phyloP scores from a whole-genome alignment of 2,888 invertebrate species.

The Cryptocheilus praepositus region DNA sequence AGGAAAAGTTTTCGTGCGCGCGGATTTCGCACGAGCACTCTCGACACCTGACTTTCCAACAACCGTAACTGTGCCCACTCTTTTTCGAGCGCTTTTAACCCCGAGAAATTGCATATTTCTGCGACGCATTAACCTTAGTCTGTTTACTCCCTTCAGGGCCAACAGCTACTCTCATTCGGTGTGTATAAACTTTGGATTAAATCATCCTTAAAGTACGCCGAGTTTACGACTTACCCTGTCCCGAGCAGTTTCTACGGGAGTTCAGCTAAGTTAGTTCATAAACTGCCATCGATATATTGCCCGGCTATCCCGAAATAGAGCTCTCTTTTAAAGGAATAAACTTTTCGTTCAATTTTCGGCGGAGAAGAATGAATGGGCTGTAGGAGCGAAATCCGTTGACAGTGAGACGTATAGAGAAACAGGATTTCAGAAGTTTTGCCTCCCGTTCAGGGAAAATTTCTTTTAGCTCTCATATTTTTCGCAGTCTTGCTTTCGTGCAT shows the following conservation, averaged over 20 bases:
- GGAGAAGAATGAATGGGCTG: conserved; percentile 4
- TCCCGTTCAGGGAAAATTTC: neutral
- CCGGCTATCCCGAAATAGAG: neutral
- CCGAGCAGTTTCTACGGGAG: conserved; percentile 36
- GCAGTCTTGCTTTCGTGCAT: neutral
- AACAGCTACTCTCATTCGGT: conserved; percentile 30
- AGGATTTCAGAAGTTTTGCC: neutral
- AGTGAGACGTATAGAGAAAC: neutral
- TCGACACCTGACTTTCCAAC: conserved; percentile 2
- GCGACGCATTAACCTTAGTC: conserved; percentile 8
- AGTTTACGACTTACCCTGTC: conserved; percentile 45
- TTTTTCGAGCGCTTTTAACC: conserved; percentile 7
- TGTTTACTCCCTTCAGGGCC: neutral
- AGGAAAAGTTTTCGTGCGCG: conserved; percentile 24
- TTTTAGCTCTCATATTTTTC: neutral
- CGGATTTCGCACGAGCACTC: neutral
- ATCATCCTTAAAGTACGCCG: conserved; percentile 51
- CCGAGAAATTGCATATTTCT: neutral
- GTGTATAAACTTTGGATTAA: conserved; percentile 49
- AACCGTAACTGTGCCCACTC: neutral
- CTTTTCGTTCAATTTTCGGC: conserved; percentile 18
- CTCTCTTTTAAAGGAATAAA: conserved; percentile 17
- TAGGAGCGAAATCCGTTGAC: neutral
- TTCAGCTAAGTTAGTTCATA: conserved; percentile 38
- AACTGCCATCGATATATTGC: conserved; percentile 41